phyloP scores from a whole-genome alignment of 2,797 vertebrate genomes.

The Mormyrops attenuatus region DNA sequence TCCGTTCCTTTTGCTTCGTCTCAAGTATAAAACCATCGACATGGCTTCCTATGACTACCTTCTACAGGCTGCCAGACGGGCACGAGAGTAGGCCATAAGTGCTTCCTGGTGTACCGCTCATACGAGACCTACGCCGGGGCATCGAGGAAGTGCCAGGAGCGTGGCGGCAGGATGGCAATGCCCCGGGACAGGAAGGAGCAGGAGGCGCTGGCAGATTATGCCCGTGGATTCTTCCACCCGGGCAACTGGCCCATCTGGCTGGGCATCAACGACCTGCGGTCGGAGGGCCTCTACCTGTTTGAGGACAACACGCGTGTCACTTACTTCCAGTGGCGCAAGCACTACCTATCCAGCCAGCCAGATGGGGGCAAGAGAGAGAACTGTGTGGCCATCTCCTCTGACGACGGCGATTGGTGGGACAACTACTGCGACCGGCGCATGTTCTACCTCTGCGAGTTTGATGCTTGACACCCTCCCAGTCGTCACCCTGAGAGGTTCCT shows the following conservation, averaged over 20 bases:
- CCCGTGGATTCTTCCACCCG: constrained; percentile 67
- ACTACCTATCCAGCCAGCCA: constrained; percentile 79
- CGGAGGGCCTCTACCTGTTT: constrained; percentile 79
- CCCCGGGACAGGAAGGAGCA: constrained; percentile 73
- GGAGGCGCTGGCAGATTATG: constrained; percentile 69
- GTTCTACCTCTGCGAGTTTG: constrained; percentile 83
- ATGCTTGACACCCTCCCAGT: constrained; percentile 49
- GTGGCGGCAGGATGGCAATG: constrained; percentile 78
- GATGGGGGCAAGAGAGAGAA: constrained; percentile 80
- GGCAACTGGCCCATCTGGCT: constrained; percentile 87
- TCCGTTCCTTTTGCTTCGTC: not conserved
- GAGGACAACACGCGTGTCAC: constrained; percentile 75
- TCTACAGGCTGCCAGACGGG: constrained; percentile 76
- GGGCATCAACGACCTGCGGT: constrained; percentile 76
- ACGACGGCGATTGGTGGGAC: constrained; percentile 91
- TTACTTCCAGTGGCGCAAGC: constrained; percentile 82
- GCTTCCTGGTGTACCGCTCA: constrained; percentile 73
- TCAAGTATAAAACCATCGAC: not conserved
- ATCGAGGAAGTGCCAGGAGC: constrained; percentile 65
- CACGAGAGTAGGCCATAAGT: constrained; percentile 69
- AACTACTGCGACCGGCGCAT: constrained; percentile 80
- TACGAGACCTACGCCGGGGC: constrained; percentile 68
- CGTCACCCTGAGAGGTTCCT: not conserved
- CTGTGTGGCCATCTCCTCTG: constrained; percentile 81
- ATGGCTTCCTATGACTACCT: not conserved